phyloP scores from a whole-genome alignment of 1,140 invertebrate species.

The Drosophila fuyamai region DNA sequence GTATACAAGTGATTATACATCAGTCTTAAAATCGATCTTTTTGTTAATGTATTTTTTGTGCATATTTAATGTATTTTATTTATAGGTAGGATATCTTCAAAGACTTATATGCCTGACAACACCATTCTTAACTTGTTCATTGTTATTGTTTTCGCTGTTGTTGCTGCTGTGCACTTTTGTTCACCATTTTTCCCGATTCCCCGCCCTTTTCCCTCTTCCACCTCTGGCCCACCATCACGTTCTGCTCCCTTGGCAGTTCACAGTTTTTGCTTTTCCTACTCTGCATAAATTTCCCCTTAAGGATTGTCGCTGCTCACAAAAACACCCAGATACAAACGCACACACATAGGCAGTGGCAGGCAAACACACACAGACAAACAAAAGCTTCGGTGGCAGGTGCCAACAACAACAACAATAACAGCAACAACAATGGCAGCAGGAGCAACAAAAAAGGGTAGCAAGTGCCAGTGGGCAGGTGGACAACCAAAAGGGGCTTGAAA shows the following conservation, averaged over 20 bases:
- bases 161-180: slow-evolving; percentile 69
- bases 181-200: slow-evolving; percentile 63
- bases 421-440: slow-evolving; percentile 16
- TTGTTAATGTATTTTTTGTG: too few species aligned
- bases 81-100: background rate
- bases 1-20: too few species aligned
- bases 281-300: slow-evolving; percentile 80
- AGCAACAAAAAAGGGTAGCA: slow-evolving; percentile 64
- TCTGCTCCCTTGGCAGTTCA: slow-evolving; percentile 32
- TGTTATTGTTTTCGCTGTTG: slow-evolving; percentile 45
- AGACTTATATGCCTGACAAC: slow-evolving; percentile 5
- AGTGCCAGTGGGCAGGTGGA: slow-evolving; percentile 58
- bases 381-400: slow-evolving; percentile 50
- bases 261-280: slow-evolving; percentile 55
- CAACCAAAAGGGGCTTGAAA: slow-evolving; percentile 15
- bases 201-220: background rate
- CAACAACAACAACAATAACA: slow-evolving; percentile 24
- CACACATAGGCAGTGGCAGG: slow-evolving; percentile 16
- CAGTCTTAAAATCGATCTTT: too few species aligned
- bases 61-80: background rate
- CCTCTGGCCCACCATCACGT: background rate
- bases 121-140: slow-evolving; percentile 43
- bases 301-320: slow-evolving; percentile 60
- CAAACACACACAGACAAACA: slow-evolving; percentile 45
- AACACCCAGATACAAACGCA: slow-evolving; percentile 14